Conservation (phyloP, 1,140 invertebrate genomes). For the Lordiphosa clarofinis region DNA sequence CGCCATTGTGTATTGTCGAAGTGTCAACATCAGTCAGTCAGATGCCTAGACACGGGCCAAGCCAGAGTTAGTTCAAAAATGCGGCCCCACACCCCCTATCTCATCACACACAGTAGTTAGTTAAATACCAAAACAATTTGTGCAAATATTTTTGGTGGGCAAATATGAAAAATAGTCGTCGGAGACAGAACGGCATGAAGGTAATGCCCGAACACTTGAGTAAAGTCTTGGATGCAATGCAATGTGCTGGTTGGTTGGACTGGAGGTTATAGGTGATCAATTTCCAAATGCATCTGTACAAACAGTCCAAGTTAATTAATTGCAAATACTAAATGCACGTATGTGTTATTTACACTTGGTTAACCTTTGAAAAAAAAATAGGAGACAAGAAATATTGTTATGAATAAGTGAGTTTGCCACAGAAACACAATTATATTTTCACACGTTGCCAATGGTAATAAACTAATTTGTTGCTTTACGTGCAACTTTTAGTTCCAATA, state of each 20-base stretch:
- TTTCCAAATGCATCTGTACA: constrained; percentile 6
- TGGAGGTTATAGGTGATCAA: constrained; percentile 6
- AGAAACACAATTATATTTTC: no score
- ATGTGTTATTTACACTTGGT: no score
- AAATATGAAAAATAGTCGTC: constrained; percentile 43
- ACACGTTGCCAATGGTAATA: no score
- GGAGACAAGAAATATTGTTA: no score
- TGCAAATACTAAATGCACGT: no score
- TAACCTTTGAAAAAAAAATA: no score
- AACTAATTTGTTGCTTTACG: no score
- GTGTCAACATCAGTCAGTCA: constrained; percentile 28
- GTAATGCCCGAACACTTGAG: constrained; percentile 31
- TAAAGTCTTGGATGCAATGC: constrained; percentile 16
- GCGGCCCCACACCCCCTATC: no score
- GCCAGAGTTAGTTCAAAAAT: constrained; percentile 7
- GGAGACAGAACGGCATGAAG: constrained; percentile 9
- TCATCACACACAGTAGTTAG: constrained; percentile 45
- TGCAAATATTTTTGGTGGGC: constrained; percentile 53
- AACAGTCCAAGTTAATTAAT: constrained; percentile 19
- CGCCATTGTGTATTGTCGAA: constrained; percentile 12
- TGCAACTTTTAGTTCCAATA: no score
- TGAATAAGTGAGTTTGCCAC: no score
- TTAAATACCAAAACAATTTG: constrained; percentile 51
- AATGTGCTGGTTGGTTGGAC: constrained; percentile 17
- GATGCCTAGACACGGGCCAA: constrained; percentile 14